These are phyloP conservation scores for Halichoeres trimaculatus DNA, from an alignment of 2,113 vertebrate genomes.

Conservation along the genomic window DNA sequence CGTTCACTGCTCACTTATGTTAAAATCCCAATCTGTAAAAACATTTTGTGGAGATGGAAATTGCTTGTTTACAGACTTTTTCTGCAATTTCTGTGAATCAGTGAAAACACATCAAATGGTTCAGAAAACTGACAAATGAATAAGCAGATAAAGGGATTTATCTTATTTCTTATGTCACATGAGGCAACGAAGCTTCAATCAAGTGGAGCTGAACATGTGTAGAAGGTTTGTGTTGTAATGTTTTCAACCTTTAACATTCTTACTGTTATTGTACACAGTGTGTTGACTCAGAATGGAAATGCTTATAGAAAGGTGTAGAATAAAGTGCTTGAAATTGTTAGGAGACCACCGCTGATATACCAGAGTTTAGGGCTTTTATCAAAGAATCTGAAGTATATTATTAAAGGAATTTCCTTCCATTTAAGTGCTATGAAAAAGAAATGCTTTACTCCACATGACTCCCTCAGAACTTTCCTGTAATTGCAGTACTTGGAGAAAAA, in stretches of 20 bases:
- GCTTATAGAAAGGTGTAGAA: neutral
- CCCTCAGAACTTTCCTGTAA: neutral
- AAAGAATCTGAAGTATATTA: no score
- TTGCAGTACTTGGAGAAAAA: neutral
- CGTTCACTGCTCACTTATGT: conserved; percentile 26
- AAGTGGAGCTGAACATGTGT: no score
- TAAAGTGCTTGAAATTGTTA: neutral
- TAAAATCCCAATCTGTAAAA: conserved; percentile 49
- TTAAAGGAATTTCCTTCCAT: no score
- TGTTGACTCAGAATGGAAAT: no score
- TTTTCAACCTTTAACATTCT: neutral
- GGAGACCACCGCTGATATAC: neutral
- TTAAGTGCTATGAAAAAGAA: neutral
- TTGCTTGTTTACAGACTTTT: conserved; percentile 44
- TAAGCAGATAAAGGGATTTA: neutral
- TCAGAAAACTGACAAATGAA: conserved; percentile 23
- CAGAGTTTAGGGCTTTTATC: no score
- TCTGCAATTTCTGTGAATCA: neutral
- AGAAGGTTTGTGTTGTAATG: neutral
- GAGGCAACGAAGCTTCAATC: no score
- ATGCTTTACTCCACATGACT: neutral
- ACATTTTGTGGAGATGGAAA: conserved; percentile 47
- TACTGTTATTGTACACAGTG: no score
- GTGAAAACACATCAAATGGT: conserved; percentile 41
- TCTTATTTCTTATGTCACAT: conserved; percentile 38